phyloP scores from a whole-genome alignment of 2,797 vertebrate species.

The Spinus pinus region DNA sequence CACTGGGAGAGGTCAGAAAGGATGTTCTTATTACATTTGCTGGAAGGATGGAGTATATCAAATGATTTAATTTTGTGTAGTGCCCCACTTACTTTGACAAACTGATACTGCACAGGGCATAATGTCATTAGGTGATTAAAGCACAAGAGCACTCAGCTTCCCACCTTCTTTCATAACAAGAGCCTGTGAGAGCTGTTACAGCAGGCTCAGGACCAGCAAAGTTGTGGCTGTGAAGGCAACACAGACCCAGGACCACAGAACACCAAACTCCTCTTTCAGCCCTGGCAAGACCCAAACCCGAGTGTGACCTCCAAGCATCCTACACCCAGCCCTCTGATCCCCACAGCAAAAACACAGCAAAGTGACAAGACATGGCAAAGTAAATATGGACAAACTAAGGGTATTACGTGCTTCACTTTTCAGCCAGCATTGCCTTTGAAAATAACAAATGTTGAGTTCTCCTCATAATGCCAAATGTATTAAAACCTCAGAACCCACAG shows the following conservation, averaged over 20 bases:
- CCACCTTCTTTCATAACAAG: background rate
- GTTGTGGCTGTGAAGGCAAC: background rate
- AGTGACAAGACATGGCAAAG: background rate
- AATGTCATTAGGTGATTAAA: constrained; percentile 59
- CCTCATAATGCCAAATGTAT: background rate
- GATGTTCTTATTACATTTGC: constrained; percentile 39
- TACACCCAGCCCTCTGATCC: accelerated
- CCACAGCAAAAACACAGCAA: background rate
- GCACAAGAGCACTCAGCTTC: constrained; percentile 10
- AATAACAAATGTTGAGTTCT: background rate
- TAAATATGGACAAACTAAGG: background rate
- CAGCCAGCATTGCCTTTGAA: background rate
- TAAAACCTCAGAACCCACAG: background rate
- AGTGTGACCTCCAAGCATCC: background rate
- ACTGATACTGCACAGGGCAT: constrained; percentile 42
- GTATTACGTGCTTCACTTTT: background rate
- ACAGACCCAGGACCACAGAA: background rate
- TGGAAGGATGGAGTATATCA: constrained; percentile 31
- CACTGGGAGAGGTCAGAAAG: constrained; percentile 16
- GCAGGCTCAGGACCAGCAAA: background rate
- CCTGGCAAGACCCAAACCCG: background rate
- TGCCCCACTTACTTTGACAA: constrained; percentile 57
- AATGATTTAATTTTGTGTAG: constrained; percentile 43
- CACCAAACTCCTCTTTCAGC: background rate
- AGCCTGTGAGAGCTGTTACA: background rate